Evolutionary conservation across 1,140 invertebrate genomes (phyloP).

Genomic region (Phymastichus coffea): DNA sequence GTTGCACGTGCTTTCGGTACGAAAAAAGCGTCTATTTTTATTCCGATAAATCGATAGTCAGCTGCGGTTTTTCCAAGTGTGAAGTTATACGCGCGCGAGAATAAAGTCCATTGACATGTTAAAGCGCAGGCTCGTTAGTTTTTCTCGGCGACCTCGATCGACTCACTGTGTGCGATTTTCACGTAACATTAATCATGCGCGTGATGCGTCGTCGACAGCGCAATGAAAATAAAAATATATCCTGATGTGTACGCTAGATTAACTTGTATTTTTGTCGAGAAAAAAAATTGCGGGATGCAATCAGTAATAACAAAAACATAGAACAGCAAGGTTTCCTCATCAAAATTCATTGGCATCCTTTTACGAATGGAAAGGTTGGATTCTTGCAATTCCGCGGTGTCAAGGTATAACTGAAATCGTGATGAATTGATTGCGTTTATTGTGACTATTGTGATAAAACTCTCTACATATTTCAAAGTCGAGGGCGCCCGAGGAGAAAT

Average conservation of each 20-base stretch:
- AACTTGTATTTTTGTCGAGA: too few species aligned
- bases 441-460: too few species aligned
- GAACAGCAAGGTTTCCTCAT: too few species aligned
- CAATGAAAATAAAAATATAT: background rate
- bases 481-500: too few species aligned
- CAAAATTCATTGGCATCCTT: too few species aligned
- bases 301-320: too few species aligned
- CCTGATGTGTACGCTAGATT: too few species aligned
- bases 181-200: constrained; percentile 8
- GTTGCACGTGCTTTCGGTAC: background rate
- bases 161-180: background rate
- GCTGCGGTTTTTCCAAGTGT: background rate
- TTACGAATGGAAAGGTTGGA: too few species aligned
- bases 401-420: constrained; percentile 13
- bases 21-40: too few species aligned
- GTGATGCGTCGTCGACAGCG: background rate
- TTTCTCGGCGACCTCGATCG: constrained; percentile 1
- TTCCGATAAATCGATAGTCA: background rate
- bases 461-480: too few species aligned
- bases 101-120: background rate
- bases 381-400: too few species aligned
- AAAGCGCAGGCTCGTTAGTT: background rate
- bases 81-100: background rate
- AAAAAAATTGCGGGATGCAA: too few species aligned
- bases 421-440: constrained; percentile 12